These are phyloP conservation scores for Homalodisca vitripennis DNA, from an alignment of 1,140 invertebrate species.

Conservation along the genomic window DNA sequence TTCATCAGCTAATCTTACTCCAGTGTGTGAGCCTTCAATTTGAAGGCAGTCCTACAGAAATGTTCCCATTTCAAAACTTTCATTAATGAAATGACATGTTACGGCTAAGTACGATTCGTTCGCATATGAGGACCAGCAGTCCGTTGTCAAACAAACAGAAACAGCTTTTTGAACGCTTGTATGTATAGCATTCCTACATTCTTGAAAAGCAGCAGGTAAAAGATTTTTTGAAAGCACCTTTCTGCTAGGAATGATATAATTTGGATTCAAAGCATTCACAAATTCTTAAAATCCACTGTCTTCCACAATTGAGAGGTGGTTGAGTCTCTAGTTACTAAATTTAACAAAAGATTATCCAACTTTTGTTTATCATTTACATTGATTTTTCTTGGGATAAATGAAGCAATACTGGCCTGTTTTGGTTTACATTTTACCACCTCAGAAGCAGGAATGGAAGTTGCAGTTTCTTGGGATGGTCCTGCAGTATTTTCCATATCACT, in stretches of 20 bases:
- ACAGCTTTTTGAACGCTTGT: not conserved
- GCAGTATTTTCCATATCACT: too few relatives aligned
- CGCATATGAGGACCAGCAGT: constrained; percentile 39
- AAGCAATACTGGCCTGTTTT: not conserved
- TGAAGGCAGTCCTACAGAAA: constrained; percentile 30
- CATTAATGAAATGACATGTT: constrained; percentile 39
- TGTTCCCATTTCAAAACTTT: constrained; percentile 32
- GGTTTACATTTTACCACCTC: too few relatives aligned
- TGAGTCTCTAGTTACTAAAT: constrained; percentile 19
- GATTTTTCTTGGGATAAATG: not conserved
- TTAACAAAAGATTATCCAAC: not conserved
- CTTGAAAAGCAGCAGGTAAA: constrained; percentile 36
- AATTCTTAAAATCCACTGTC: constrained; percentile 35
- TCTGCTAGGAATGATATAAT: constrained; percentile 31
- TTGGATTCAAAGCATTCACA: constrained; percentile 24
- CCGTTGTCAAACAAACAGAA: constrained; percentile 37
- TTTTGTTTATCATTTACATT: not conserved
- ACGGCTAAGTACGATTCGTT: constrained; percentile 36
- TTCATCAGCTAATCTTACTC: constrained; percentile 12
- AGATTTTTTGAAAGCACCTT: constrained; percentile 33
- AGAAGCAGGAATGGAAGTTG: too few relatives aligned
- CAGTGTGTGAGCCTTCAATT: constrained; percentile 12
- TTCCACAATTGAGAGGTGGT: constrained; percentile 33
- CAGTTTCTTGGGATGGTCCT: too few relatives aligned
- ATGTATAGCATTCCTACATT: constrained; percentile 14